Evolutionary conservation across 2,113 vertebrate species (phyloP).

Genomic region (Coryphaenoides rupestris): DNA sequence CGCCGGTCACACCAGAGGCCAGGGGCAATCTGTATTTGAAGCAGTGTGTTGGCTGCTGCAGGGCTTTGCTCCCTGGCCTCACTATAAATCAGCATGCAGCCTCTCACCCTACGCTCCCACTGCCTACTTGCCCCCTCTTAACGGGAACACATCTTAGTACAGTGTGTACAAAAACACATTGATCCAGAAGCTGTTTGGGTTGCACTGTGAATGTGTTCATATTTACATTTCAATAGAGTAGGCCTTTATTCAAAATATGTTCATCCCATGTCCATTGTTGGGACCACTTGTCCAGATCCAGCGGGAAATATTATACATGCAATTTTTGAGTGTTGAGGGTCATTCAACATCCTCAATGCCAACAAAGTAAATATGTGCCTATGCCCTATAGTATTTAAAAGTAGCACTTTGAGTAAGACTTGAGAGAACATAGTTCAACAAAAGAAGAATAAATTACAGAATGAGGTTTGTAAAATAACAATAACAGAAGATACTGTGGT

Average conservation of each 20-base stretch:
- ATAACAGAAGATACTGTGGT: too few species aligned
- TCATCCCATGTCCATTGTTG: too few species aligned
- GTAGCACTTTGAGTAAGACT: too few species aligned
- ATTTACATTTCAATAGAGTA: background rate
- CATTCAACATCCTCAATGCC: too few species aligned
- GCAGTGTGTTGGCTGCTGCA: constrained; percentile 74
- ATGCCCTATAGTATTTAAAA: too few species aligned
- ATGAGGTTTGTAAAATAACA: too few species aligned
- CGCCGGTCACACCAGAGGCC: constrained; percentile 77
- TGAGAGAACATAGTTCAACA: too few species aligned
- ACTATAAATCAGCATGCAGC: constrained; percentile 77
- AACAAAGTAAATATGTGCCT: too few species aligned
- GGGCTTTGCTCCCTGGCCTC: constrained; percentile 76
- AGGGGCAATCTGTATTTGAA: constrained; percentile 80
- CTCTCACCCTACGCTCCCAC: constrained; percentile 41
- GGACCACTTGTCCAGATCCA: too few species aligned
- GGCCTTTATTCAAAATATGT: background rate
- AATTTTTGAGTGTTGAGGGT: too few species aligned
- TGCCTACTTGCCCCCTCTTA: constrained; percentile 16
- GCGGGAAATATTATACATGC: too few species aligned
- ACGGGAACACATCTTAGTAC: constrained; percentile 17
- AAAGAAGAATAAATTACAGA: too few species aligned
- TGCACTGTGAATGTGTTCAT: background rate
- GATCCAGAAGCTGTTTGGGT: background rate
- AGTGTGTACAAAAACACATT: constrained; percentile 2